Conservation (phyloP, 1,140 invertebrate species). For the Drosophila bipectinata region DNA sequence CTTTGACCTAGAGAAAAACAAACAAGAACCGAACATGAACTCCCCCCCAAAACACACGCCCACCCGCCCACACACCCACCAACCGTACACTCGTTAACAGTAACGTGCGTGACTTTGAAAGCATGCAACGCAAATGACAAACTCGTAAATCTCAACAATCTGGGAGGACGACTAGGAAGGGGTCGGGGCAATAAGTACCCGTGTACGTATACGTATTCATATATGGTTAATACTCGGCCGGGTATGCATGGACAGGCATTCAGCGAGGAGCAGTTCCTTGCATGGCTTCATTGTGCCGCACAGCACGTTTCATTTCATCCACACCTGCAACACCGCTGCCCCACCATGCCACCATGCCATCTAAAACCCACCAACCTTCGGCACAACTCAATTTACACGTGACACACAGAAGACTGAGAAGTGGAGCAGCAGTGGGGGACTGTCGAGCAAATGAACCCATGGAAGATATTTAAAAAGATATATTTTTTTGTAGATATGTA, state of each 20-base stretch:
- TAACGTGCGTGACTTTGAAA: constrained; percentile 79
- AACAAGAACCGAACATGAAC: constrained; percentile 53
- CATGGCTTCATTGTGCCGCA: constrained; percentile 77
- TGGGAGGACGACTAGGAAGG: constrained; percentile 4
- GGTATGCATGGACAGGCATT: constrained; percentile 27
- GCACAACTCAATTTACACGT: constrained; percentile 79
- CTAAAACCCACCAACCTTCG: constrained; percentile 6
- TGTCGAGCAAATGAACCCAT: constrained; percentile 58
- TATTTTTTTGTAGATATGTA: neutral
- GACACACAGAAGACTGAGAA: constrained; percentile 51
- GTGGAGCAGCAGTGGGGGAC: constrained; percentile 6
- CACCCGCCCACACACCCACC: constrained; percentile 5
- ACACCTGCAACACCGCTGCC: constrained; percentile 27
- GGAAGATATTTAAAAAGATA: constrained; percentile 27
- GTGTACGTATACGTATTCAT: constrained; percentile 14
- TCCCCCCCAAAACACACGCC: constrained; percentile 8
- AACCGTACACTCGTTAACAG: constrained; percentile 36
- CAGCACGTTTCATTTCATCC: constrained; percentile 78
- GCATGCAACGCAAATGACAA: constrained; percentile 72
- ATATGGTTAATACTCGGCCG: constrained; percentile 34
- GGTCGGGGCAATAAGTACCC: constrained; percentile 29
- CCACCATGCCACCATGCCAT: neutral
- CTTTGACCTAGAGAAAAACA: constrained; percentile 81
- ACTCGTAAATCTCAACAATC: constrained; percentile 72
- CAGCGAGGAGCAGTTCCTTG: constrained; percentile 50